Conservation (phyloP, 2,888 invertebrate species). For the Carterocephalus palaemon region DNA sequence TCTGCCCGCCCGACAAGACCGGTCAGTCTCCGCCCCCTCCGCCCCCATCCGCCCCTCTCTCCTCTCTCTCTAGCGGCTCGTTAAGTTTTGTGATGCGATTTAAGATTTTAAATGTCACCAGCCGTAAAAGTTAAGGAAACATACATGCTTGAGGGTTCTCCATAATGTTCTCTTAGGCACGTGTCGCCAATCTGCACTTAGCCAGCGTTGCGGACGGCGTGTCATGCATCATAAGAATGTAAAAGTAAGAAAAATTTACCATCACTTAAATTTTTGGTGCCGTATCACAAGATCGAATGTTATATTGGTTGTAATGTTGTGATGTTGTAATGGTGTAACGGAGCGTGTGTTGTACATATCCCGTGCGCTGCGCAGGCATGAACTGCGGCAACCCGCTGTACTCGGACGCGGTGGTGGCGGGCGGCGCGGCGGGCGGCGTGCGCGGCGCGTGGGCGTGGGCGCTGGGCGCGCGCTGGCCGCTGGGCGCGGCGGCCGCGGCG, state of each 20-base stretch:
- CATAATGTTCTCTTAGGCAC: background rate
- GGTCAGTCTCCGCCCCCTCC: slow-evolving; percentile 49
- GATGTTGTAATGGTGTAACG: background rate
- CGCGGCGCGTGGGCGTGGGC: slow-evolving; percentile 47
- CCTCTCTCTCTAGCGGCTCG: too few species aligned
- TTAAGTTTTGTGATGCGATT: too few species aligned
- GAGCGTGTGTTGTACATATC: too few species aligned
- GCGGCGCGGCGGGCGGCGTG: slow-evolving; percentile 48
- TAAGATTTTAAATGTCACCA: too few species aligned
- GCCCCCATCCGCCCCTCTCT: too few species aligned
- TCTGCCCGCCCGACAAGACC: slow-evolving; percentile 86
- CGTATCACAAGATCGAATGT: too few species aligned
- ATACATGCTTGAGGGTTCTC: too few species aligned
- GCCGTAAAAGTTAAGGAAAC: too few species aligned
- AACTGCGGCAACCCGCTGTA: slow-evolving; percentile 73
- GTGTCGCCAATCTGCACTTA: background rate
- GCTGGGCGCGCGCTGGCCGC: slow-evolving; percentile 49
- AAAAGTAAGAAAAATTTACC: too few species aligned
- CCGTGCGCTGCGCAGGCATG: slow-evolving; percentile 46
- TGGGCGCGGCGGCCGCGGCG: slow-evolving; percentile 48
- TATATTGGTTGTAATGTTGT: background rate
- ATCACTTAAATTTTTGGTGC: too few species aligned
- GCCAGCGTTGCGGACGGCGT: background rate
- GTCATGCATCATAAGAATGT: too few species aligned
- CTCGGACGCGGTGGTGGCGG: slow-evolving; percentile 68